Conservation (phyloP, 2,113 vertebrate genomes). For the Ramphastos sulfuratus region DNA sequence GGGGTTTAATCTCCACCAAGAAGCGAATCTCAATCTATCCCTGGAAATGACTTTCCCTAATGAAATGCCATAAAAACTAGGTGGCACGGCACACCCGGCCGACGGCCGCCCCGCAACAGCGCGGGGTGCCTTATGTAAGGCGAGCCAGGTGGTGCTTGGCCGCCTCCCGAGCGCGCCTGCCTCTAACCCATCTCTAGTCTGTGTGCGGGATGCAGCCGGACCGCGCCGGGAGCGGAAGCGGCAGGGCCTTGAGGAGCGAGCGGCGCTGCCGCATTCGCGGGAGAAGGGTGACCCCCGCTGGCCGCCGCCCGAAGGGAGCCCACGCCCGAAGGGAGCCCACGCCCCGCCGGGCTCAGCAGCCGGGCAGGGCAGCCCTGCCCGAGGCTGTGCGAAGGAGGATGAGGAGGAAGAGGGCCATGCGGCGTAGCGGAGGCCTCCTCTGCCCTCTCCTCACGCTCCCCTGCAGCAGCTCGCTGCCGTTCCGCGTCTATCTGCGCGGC, state of each 20-base stretch:
- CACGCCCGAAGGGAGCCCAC: no score
- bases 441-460: neutral
- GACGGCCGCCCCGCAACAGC: neutral
- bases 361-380: no score
- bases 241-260: accelerated
- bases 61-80: neutral
- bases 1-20: neutral
- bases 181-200: accelerated
- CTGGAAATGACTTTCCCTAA: neutral
- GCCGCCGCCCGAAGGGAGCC: neutral
- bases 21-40: neutral
- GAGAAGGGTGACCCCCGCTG: constrained; percentile 6
- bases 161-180: neutral
- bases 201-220: accelerated
- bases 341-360: neutral
- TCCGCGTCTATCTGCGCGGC: neutral
- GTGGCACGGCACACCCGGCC: accelerated
- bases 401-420: neutral
- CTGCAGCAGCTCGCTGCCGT: accelerated
- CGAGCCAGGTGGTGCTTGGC: neutral
- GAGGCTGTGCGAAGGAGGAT: neutral
- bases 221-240: neutral
- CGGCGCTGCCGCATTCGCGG: neutral
- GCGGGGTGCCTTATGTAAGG: neutral
- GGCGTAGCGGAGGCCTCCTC: accelerated